Percentiles rank a stretch among this genome's conserved stretches.
Conservation (phyloP, 2,888 invertebrate genomes). For the Rhabditophanes sp. region DNA sequence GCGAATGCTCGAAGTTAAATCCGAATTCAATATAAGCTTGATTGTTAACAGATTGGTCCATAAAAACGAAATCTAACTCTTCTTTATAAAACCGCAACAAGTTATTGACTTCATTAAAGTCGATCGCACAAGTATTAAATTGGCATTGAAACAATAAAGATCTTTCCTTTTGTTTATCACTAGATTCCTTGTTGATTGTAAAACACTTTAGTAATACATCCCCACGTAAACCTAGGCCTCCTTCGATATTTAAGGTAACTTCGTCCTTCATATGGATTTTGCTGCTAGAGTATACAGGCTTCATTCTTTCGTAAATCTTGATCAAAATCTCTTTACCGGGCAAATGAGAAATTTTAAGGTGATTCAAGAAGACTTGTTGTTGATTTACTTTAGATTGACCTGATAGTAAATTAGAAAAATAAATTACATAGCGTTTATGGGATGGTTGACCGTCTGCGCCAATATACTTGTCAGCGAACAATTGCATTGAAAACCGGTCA, state of each 20-base stretch:
- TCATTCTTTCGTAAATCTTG: constrained; percentile 71
- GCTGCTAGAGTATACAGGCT: constrained; percentile 71
- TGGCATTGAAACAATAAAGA: constrained; percentile 66
- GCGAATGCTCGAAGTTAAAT: constrained; percentile 17
- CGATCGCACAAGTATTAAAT: constrained; percentile 83
- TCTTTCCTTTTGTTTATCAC: constrained; percentile 34
- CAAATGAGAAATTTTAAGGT: constrained; percentile 52
- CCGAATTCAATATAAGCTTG: constrained; percentile 16
- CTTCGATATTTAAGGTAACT: constrained; percentile 24
- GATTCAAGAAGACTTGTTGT: constrained; percentile 67
- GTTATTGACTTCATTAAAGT: constrained; percentile 40
- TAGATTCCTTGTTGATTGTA: constrained; percentile 30
- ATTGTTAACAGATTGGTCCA: constrained; percentile 15
- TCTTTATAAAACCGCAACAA: constrained; percentile 68
- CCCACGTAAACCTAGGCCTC: constrained; percentile 60
- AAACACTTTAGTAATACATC: constrained; percentile 81
- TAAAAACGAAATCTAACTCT: constrained; percentile 61
- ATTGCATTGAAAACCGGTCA: constrained; percentile 78
- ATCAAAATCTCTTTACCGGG: constrained; percentile 46
- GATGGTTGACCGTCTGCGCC: constrained; percentile 59
- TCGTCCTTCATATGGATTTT: too few species aligned
- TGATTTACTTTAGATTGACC: constrained; percentile 75
- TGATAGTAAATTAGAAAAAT: constrained; percentile 73
- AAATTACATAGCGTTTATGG: constrained; percentile 70
- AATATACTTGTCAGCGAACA: constrained; percentile 68